These are phyloP conservation scores for Procapra przewalskii DNA, from an alignment of 2,113 vertebrate genomes.

Conservation along the genomic window DNA sequence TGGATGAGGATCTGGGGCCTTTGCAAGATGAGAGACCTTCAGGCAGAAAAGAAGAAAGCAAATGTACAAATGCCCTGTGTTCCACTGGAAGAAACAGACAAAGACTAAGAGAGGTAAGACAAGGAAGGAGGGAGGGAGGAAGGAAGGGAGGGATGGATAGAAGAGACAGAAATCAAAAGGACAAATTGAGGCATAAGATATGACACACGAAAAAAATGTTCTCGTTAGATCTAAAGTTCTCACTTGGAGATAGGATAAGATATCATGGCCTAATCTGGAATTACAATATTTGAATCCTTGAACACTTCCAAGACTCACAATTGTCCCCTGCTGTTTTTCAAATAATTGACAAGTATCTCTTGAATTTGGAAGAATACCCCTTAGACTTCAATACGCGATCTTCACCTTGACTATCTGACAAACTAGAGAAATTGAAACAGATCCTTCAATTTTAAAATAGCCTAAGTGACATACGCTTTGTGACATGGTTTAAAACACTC, in stretches of 20 bases:
- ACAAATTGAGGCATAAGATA: background rate
- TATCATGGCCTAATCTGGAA: background rate
- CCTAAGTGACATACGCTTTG: background rate
- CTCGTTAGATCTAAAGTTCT: background rate
- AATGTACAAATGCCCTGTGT: background rate
- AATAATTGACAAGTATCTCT: background rate
- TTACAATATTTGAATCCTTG: background rate
- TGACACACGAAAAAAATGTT: background rate
- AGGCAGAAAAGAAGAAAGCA: background rate
- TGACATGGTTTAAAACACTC: background rate
- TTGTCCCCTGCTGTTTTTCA: background rate
- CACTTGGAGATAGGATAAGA: background rate
- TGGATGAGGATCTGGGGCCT: background rate
- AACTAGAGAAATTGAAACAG: background rate
- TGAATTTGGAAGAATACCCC: background rate
- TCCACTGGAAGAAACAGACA: background rate
- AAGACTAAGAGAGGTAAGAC: background rate
- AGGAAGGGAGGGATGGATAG: rapidly evolving
- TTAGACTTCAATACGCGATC: background rate
- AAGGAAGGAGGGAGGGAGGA: rapidly evolving
- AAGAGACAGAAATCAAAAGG: background rate
- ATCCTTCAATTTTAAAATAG: background rate
- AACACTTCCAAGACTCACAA: background rate
- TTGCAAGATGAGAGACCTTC: background rate
- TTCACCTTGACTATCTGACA: background rate